Conservation (phyloP, 2,797 vertebrate genomes). For the Geotrypetes seraphini region DNA sequence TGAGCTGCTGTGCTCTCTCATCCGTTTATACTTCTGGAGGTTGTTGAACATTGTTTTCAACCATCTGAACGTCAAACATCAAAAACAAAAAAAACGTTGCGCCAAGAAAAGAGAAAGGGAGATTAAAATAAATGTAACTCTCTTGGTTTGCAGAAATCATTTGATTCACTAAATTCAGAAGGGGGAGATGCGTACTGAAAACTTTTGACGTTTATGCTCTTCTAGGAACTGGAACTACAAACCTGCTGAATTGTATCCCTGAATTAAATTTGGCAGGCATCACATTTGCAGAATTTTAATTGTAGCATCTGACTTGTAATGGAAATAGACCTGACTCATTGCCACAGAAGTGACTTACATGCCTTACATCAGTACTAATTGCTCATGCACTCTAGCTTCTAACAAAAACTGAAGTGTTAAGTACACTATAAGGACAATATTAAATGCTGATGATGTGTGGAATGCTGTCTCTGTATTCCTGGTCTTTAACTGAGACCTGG, state of each 20-base stretch:
- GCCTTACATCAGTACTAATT: not conserved
- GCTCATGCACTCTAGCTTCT: not conserved
- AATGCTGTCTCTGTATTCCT: fast-evolving
- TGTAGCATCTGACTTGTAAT: too few relatives aligned
- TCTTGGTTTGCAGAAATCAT: not conserved
- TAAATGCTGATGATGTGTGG: not conserved
- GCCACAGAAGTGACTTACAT: not conserved
- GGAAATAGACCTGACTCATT: constrained; percentile 10
- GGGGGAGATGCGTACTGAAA: constrained; percentile 2
- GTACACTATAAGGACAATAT: fast-evolving
- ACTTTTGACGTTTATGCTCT: constrained; percentile 4
- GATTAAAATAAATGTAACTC: constrained; percentile 13
- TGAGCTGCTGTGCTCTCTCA: constrained; percentile 60
- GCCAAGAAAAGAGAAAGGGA: constrained; percentile 18
- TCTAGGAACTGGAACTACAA: constrained; percentile 10
- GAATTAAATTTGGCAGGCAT: constrained; percentile 1
- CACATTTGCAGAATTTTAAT: too few relatives aligned
- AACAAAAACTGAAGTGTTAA: not conserved
- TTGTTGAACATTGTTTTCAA: constrained; percentile 42
- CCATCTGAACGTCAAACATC: constrained; percentile 33
- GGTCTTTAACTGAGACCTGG: not conserved
- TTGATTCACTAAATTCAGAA: constrained; percentile 12
- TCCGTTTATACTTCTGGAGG: constrained; percentile 66
- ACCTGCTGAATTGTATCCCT: constrained; percentile 15
- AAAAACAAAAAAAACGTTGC: constrained; percentile 19